Conservation (phyloP, 2,888 invertebrate genomes). For the Apotomis betuletana region DNA sequence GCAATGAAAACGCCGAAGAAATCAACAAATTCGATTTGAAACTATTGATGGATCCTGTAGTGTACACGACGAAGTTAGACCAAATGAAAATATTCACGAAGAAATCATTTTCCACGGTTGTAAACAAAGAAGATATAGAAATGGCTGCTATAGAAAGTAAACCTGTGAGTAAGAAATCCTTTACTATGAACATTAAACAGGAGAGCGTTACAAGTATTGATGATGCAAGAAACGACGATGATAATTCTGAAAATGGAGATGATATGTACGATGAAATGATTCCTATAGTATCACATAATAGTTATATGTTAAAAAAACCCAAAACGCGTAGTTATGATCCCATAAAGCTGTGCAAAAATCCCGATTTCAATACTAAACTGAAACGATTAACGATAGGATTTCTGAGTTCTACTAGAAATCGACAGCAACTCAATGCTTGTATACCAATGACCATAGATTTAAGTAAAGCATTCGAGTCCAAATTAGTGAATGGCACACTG, state of each 20-base stretch:
- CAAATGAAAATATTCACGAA: conserved; percentile 61
- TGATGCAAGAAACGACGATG: neutral
- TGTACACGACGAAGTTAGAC: conserved; percentile 68
- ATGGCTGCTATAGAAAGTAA: conserved; percentile 62
- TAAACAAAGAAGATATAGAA: conserved; percentile 56
- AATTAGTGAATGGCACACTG: conserved; percentile 63
- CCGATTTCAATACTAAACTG: conserved; percentile 74
- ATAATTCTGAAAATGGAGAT: conserved; percentile 42
- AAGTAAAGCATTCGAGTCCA: conserved; percentile 68
- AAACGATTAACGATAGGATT: conserved; percentile 69
- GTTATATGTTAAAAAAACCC: conserved; percentile 68
- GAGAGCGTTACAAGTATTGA: conserved; percentile 9
- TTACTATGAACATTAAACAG: conserved; percentile 44
- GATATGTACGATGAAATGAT: conserved; percentile 13
- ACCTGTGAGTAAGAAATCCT: conserved; percentile 51
- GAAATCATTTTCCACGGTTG: conserved; percentile 50
- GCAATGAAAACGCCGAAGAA: conserved; percentile 39
- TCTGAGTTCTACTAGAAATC: conserved; percentile 63
- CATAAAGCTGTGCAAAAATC: conserved; percentile 73
- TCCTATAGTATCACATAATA: conserved; percentile 58
- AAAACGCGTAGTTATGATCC: conserved; percentile 65
- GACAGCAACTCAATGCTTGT: conserved; percentile 61
- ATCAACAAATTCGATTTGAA: conserved; percentile 65
- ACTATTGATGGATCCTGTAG: conserved; percentile 66
- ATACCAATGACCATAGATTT: conserved; percentile 73